Percentiles rank a stretch among this genome's conserved stretches.
Evolutionary conservation across 2,888 invertebrate genomes (phyloP).

Genomic region (Agrilus biguttatus): DNA sequence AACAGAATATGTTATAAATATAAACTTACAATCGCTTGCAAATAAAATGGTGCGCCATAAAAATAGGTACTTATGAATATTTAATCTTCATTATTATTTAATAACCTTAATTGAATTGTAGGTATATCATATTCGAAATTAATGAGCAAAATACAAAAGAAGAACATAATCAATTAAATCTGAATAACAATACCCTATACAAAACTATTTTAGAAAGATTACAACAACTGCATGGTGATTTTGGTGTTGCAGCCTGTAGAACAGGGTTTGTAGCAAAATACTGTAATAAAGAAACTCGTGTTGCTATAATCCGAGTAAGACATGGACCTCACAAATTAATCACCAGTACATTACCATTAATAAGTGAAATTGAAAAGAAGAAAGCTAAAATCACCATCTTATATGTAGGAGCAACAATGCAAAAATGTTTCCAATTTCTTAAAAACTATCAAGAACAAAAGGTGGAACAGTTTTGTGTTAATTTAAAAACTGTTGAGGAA

Average conservation of each 20-base stretch:
- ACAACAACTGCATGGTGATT: constrained; percentile 60
- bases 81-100: too few species aligned
- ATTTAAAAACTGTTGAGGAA: constrained; percentile 47
- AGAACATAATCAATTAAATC: not conserved
- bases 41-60: too few species aligned
- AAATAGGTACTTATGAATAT: too few species aligned
- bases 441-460: constrained; percentile 50
- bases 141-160: too few species aligned
- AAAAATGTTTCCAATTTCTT: constrained; percentile 63
- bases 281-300: constrained; percentile 60
- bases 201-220: constrained; percentile 46
- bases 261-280: constrained; percentile 65
- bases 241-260: constrained; percentile 54
- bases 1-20: too few species aligned
- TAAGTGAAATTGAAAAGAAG: constrained; percentile 50
- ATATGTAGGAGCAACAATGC: constrained; percentile 64
- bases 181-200: constrained; percentile 28
- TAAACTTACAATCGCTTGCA: too few species aligned
- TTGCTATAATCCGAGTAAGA: constrained; percentile 55
- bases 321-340: constrained; percentile 65
- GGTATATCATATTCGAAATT: too few species aligned
- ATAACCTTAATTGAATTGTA: too few species aligned
- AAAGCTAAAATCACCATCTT: constrained; percentile 48
- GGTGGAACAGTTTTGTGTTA: constrained; percentile 46
- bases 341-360: constrained; percentile 50